These are phyloP conservation scores for Parotocinclus haroldoi DNA, from an alignment of 2,797 vertebrate species.

Conservation along the genomic window DNA sequence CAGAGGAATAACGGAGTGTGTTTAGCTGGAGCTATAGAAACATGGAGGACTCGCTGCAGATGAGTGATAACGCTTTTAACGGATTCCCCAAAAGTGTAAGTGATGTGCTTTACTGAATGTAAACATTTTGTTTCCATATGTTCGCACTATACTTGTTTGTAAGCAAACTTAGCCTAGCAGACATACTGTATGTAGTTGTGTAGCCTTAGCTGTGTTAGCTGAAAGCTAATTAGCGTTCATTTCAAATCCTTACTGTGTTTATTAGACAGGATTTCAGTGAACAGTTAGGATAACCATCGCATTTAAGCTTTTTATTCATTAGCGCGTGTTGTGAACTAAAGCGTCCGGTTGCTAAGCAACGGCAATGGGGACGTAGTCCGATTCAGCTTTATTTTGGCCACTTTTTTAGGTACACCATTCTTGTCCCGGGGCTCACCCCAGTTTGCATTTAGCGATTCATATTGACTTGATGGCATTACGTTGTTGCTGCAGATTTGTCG, in stretches of 20 bases:
- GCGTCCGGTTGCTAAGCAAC: slow-evolving; percentile 37
- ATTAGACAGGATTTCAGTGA: not conserved
- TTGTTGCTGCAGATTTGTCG: too few relatives aligned
- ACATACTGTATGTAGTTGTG: not conserved
- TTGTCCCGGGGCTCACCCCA: too few relatives aligned
- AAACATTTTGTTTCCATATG: too few relatives aligned
- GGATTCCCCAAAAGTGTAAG: slow-evolving; percentile 65
- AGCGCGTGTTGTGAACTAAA: not conserved
- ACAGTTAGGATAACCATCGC: not conserved
- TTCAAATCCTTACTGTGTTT: not conserved
- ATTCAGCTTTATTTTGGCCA: too few relatives aligned
- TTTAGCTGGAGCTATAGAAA: slow-evolving; percentile 12
- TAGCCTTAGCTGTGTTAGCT: not conserved
- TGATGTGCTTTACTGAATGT: not conserved
- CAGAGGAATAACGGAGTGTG: slow-evolving; percentile 7
- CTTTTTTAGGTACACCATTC: too few relatives aligned
- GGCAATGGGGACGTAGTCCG: not conserved
- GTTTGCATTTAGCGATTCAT: too few relatives aligned
- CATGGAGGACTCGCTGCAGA: slow-evolving; percentile 78
- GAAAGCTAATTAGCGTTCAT: too few relatives aligned
- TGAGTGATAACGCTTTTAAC: slow-evolving; percentile 59
- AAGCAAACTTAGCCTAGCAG: not conserved
- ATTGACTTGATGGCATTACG: too few relatives aligned
- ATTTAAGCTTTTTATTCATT: not conserved
- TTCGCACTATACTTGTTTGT: not conserved